Percentiles rank a stretch among this genome's conserved stretches.
phyloP scores from a whole-genome alignment of 2,113 vertebrate species.

The Pogona vitticeps region DNA sequence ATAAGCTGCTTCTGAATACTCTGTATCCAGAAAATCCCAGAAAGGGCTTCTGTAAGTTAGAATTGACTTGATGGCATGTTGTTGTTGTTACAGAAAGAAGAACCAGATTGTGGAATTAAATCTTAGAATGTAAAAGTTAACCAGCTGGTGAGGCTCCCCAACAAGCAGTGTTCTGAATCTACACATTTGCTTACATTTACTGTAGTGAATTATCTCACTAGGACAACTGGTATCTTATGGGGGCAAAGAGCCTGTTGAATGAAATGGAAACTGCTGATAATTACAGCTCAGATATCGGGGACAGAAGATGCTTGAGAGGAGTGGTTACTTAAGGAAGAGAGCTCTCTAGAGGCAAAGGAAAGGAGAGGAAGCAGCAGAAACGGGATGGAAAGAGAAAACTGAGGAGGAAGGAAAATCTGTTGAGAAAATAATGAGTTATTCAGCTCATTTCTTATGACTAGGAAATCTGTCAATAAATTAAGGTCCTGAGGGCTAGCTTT shows the following conservation, averaged over 20 bases:
- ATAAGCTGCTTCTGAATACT: too few species aligned
- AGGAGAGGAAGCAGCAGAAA: not conserved
- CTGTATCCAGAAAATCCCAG: too few species aligned
- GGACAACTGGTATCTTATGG: not conserved
- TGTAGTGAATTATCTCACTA: not conserved
- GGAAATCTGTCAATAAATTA: not conserved
- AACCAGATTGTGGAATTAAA: not conserved
- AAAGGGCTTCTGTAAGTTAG: too few species aligned
- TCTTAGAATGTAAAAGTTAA: not conserved
- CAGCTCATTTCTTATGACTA: not conserved
- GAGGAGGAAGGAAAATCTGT: not conserved
- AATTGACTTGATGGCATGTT: too few species aligned
- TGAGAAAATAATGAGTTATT: too few species aligned
- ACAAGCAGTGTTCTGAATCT: not conserved
- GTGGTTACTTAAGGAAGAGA: not conserved
- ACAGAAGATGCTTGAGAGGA: not conserved
- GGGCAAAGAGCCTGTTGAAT: not conserved
- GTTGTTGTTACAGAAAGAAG: not conserved
- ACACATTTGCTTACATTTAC: not conserved
- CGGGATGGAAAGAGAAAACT: not conserved
- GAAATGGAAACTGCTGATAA: not conserved
- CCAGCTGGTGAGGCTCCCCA: not conserved
- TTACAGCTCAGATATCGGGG: not conserved
- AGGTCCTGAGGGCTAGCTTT: not conserved
- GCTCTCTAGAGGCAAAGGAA: not conserved